Evolutionary conservation across 2,113 vertebrate genomes (phyloP), one percentile per base, ranked within the genome.

Genomic region (Lepus timidus): DNA sequence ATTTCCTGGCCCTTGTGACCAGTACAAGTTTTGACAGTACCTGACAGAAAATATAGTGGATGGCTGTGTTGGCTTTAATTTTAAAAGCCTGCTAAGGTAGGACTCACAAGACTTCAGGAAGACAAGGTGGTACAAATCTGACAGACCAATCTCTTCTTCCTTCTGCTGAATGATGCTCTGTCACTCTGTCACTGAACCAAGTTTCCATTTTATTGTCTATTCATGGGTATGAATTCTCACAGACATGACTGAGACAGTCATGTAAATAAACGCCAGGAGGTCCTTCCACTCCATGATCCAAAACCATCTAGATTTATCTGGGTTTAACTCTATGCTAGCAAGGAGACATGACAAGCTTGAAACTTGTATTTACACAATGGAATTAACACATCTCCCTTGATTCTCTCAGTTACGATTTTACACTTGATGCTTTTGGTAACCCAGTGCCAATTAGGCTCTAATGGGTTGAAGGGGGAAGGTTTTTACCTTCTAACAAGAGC

Each of bases 361-460:
- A 70, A 76, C 10, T 17, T 65, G 10, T 71, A 44, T 33, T 91
- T 25, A 78, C 14, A 23, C 22, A 31, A 55, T 19, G 29, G 13
- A 52, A 0, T 78, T 85, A 27, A 73, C 85, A 67, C 9, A 58
- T 27, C 44, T 44, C 74, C 13, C 61, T 49, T 9, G 39, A 58
- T 61, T 92, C 55, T 73, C 29, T 65, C 20, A 80, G 31, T 23
- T 44, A 55, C 19, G 6, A 23, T 78, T 95, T 96, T 84, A 78
- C 78, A 36, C 33, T 68, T 55, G 3, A 73, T 85, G 67, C 5
- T 83, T 88, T 71, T 55, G 20, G 65, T 39, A 44, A 33, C 31
- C 64, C 85, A 31, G 20, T 16, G 92, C 78, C n/a, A 75, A 51
- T 13, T 58, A 6, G 6, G 58, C 44, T 74, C 39, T 83, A 80